A percentile compares a stretch with the other conserved stretches of the same genome.
Conservation (phyloP, 2,797 vertebrate species). For the Tamandua tetradactyla region DNA sequence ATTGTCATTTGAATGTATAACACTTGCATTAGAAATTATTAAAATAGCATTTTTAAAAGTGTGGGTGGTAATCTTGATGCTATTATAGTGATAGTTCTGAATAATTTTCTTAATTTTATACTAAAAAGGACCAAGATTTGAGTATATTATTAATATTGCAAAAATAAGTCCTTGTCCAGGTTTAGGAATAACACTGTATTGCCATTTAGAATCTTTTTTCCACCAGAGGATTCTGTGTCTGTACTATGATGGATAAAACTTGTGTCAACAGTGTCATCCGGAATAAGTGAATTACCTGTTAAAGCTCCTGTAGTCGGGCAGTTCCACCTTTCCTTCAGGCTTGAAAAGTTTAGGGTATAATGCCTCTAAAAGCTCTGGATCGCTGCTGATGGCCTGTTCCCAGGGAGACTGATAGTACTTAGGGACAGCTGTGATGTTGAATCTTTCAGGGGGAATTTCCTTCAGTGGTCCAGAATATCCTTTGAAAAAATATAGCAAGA, state of each 20-base stretch:
- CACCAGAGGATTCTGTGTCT: not conserved
- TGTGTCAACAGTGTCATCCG: not conserved
- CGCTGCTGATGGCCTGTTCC: constrained; percentile 92
- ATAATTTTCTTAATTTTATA: constrained; percentile 13
- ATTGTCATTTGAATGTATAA: not conserved
- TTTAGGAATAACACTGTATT: not conserved
- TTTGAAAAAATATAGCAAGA: constrained; percentile 73
- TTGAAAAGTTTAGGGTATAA: constrained; percentile 87
- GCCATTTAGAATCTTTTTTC: not conserved
- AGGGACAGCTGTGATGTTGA: constrained; percentile 95
- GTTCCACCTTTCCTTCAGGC: constrained; percentile 87
- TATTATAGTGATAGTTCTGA: not conserved
- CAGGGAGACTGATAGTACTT: constrained; percentile 97
- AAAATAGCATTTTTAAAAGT: not conserved
- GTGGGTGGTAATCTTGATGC: not conserved
- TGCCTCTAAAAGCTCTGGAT: constrained; percentile 90
- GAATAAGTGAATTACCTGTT: constrained; percentile 91
- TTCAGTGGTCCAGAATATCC: constrained; percentile 95
- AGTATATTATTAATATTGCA: not conserved
- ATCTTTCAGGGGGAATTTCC: constrained; percentile 94
- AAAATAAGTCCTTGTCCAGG: not conserved
- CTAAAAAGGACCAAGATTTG: not conserved
- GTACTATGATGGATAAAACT: not conserved
- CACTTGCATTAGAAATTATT: not conserved
- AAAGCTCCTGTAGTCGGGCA: constrained; percentile 95